A percentile compares a stretch with the other conserved stretches of the same genome.
Evolutionary conservation across 2,888 invertebrate species (phyloP).

Genomic region (Epistrophella euchroma): DNA sequence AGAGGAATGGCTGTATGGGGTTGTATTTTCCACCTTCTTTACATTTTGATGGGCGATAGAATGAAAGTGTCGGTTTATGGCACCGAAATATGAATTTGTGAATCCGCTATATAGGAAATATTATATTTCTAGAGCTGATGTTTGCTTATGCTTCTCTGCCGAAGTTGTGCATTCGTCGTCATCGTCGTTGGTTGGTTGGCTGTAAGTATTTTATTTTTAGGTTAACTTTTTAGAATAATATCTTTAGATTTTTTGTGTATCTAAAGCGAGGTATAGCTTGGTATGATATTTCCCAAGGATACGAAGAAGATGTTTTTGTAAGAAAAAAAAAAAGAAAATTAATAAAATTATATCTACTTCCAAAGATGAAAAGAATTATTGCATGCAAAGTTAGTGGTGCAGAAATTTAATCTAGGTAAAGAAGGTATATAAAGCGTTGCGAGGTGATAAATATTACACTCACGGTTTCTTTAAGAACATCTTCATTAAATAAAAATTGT

Average conservation of each 20-base stretch:
- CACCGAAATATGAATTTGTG: conserved; percentile 69
- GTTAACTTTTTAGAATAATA: conserved; percentile 59
- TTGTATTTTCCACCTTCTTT: background rate
- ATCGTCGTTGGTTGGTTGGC: background rate
- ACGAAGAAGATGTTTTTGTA: conserved; percentile 11
- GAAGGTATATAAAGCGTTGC: conserved; percentile 28
- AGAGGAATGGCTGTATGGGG: background rate
- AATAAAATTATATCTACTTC: background rate
- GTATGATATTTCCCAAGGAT: conserved; percentile 41
- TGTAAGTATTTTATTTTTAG: conserved; percentile 48
- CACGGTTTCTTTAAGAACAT: conserved; percentile 38
- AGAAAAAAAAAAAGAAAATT: conserved; percentile 1
- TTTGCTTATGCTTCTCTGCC: background rate
- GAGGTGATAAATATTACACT: conserved; percentile 51
- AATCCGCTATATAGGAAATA: conserved; percentile 63
- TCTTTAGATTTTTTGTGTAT: conserved; percentile 52
- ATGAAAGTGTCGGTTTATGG: conserved; percentile 59
- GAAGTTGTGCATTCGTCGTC: conserved; percentile 11
- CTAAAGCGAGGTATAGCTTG: background rate
- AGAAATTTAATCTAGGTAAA: conserved; percentile 20
- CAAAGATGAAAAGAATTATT: conserved; percentile 2
- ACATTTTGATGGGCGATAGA: conserved; percentile 24
- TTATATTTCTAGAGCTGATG: conserved; percentile 44
- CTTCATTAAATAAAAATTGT: conserved; percentile 61
- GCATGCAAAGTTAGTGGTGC: background rate